Percentiles rank a stretch among this genome's conserved stretches.
These are phyloP conservation scores for Manis javanica DNA, from an alignment of 2,797 vertebrate species.

Conservation along the genomic window DNA sequence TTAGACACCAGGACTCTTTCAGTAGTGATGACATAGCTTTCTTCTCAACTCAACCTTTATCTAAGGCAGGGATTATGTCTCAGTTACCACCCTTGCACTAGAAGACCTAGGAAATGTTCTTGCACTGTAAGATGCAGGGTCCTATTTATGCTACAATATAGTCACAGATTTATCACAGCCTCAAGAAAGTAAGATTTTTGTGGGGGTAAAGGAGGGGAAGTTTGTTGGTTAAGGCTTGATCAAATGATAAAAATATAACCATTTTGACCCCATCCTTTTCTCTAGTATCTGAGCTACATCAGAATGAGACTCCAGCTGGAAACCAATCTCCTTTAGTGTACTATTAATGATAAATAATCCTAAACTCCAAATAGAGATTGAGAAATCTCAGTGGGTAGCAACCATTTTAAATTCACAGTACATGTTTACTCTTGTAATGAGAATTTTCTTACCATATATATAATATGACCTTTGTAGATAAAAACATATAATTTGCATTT, in stretches of 20 bases:
- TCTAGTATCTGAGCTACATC: conserved; percentile 35
- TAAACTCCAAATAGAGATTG: conserved; percentile 65
- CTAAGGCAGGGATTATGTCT: background rate
- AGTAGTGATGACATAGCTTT: background rate
- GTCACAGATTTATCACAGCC: background rate
- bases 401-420: conserved; percentile 65
- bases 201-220: too few species aligned
- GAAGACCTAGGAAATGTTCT: background rate
- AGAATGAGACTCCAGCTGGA: conserved; percentile 57
- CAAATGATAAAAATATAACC: conserved; percentile 32
- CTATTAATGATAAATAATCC: conserved; percentile 61
- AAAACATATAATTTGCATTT: conserved; percentile 57
- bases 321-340: conserved; percentile 35
- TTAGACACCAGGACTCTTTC: background rate
- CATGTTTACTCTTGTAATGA: conserved; percentile 65
- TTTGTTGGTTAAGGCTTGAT: conserved; percentile 15
- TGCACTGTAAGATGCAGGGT: conserved; percentile 10
- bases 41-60: background rate
- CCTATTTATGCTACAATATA: background rate
- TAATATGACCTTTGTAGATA: conserved; percentile 55
- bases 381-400: conserved; percentile 66
- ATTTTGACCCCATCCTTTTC: conserved; percentile 40
- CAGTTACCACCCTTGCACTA: background rate
- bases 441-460: conserved; percentile 57
- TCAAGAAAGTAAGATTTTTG: background rate